A percentile compares a stretch with the other conserved stretches of the same genome.
phyloP scores from a whole-genome alignment of 2,113 vertebrate species.

The Sterrhoptilus dennistouni region DNA sequence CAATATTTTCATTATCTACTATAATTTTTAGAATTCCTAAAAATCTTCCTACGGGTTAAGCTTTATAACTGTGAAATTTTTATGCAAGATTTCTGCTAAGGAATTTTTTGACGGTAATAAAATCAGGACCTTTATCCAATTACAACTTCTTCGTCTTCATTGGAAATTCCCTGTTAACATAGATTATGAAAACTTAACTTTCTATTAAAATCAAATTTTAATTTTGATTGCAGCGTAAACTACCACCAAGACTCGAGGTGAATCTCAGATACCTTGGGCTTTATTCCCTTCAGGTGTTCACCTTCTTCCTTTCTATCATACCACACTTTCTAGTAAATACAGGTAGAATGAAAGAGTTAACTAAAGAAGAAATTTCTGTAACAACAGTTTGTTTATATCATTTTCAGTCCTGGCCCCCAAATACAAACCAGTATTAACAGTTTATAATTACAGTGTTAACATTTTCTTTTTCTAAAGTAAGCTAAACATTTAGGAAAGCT shows the following conservation, averaged over 20 bases:
- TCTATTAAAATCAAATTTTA: background rate
- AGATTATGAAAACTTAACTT: background rate
- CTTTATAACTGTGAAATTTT: background rate
- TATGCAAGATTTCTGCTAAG: background rate
- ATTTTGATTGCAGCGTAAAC: background rate
- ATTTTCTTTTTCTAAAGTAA: slow-evolving; percentile 75
- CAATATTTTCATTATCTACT: background rate
- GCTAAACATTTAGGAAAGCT: slow-evolving; percentile 72
- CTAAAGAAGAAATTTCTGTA: slow-evolving; percentile 61
- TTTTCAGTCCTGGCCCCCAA: slow-evolving; percentile 71
- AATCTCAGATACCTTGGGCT: background rate
- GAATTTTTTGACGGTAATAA: background rate
- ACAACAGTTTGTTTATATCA: slow-evolving; percentile 75
- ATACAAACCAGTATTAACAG: slow-evolving; percentile 72
- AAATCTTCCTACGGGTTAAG: background rate
- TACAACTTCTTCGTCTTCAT: background rate
- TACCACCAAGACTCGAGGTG: background rate
- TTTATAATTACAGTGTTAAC: slow-evolving; percentile 77
- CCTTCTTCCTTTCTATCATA: background rate
- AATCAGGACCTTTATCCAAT: background rate
- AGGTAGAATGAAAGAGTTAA: slow-evolving; percentile 60
- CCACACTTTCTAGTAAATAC: background rate
- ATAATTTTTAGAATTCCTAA: background rate
- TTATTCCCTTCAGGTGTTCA: background rate
- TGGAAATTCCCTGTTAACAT: background rate